Evolutionary conservation across 2,888 invertebrate species (phyloP).

Genomic region (Litoditis marina): DNA sequence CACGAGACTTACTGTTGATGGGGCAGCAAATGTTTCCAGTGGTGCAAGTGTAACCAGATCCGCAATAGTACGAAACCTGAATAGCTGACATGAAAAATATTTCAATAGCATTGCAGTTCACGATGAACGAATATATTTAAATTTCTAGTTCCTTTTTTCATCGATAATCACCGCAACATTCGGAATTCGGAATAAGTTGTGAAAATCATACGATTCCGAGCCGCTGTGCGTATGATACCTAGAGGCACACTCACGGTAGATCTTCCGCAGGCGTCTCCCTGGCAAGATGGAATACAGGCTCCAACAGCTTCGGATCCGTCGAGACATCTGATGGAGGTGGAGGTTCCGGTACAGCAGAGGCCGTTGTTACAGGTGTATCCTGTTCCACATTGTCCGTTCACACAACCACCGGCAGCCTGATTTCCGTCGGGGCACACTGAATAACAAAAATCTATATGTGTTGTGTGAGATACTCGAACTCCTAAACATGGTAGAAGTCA

Average conservation of each 20-base stretch:
- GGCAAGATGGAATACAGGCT: constrained; percentile 49
- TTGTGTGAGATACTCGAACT: too few species aligned
- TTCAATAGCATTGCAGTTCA: too few species aligned
- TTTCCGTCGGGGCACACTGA: constrained; percentile 61
- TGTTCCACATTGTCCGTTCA: constrained; percentile 60
- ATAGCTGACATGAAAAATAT: too few species aligned
- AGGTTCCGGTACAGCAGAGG: constrained; percentile 58
- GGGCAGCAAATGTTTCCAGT: constrained; percentile 61
- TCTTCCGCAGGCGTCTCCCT: constrained; percentile 48
- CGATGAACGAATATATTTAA: too few species aligned
- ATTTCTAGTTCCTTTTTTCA: too few species aligned
- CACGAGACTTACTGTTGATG: constrained; percentile 29
- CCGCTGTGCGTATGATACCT: too few species aligned
- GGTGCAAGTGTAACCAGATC: constrained; percentile 59
- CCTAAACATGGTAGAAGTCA: too few species aligned
- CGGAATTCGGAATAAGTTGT: too few species aligned
- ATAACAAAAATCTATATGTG: background rate
- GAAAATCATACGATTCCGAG: too few species aligned
- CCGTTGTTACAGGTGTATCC: constrained; percentile 61
- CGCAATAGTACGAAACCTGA: constrained; percentile 51
- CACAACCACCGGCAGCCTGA: constrained; percentile 61
- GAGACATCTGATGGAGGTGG: constrained; percentile 52
- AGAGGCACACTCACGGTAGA: too few species aligned
- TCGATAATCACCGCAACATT: too few species aligned
- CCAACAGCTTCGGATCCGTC: constrained; percentile 56